Conservation (phyloP, 2,888 invertebrate genomes). For the Listrodromus nycthemerus region DNA sequence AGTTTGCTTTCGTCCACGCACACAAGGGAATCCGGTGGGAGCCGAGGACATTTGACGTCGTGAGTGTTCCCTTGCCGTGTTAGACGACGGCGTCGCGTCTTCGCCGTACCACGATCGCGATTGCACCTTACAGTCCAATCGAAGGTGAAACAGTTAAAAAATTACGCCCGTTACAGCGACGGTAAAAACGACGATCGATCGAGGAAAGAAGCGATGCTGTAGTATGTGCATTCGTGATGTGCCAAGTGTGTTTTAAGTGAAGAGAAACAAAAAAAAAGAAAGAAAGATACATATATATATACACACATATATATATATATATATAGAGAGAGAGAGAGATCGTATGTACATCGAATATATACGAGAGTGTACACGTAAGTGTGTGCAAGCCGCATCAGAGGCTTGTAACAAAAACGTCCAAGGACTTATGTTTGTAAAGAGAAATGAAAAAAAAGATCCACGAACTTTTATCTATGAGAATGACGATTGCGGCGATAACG, state of each 20-base stretch:
- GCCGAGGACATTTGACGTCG: conserved; percentile 6
- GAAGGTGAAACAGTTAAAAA: conserved; percentile 42
- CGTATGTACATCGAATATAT: conserved; percentile 73
- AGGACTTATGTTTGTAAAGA: conserved; percentile 71
- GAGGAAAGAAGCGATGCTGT: conserved; percentile 50
- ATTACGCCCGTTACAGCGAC: conserved; percentile 2
- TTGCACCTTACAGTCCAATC: conserved; percentile 28
- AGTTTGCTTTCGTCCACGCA: neutral
- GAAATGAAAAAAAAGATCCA: conserved; percentile 42
- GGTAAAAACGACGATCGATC: conserved; percentile 33
- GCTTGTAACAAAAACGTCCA: conserved; percentile 71
- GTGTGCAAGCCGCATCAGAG: conserved; percentile 78
- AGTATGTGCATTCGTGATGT: conserved; percentile 76
- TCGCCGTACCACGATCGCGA: conserved; percentile 44
- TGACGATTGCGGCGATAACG: conserved; percentile 7
- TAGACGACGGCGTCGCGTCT: conserved; percentile 59
- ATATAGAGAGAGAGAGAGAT: too few relatives aligned
- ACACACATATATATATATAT: too few relatives aligned
- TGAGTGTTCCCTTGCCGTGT: conserved; percentile 39
- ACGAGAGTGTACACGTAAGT: conserved; percentile 81
- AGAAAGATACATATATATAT: conserved; percentile 49
- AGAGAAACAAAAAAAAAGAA: conserved; percentile 62
- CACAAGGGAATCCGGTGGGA: neutral
- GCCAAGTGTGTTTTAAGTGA: conserved; percentile 80
- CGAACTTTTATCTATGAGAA: conserved; percentile 65